Base-by-base conservation (phyloP, 2,113 vertebrate genomes). In the Catagonus wagneri region DNA sequence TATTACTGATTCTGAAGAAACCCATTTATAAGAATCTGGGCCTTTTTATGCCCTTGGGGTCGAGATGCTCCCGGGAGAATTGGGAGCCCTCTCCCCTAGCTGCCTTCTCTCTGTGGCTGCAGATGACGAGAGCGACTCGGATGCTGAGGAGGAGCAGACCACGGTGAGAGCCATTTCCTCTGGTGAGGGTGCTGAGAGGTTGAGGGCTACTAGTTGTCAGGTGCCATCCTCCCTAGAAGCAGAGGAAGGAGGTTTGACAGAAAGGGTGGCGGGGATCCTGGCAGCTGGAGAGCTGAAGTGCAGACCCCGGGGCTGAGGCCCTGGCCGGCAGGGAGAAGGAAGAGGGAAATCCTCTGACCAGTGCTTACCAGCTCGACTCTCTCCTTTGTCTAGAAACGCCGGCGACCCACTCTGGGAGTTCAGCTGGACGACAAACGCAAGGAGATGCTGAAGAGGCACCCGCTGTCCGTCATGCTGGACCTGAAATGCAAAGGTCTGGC, bases 81-180 rank as follows among this genome's bases (percentile, higher is more conserved):
- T 20, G 56, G 34, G 36, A 29, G 3, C 36, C 44, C 9, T 17
- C 72, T 61, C 1, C 96, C 22, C 86, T 19, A n/a, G 27, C 66
- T 50, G 1, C 0, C 1, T 39, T 52, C 39, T 96, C 50, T 97
- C 39, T 97, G 68, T 97, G 75, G 3, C 16, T 39, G 1, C 98
- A 99, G 99, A 99, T 98, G 99, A 99, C 1, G 99, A 99, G 96
- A 99, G 99, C 0, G 99, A 99, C 97, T 99, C 99, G 0, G 99
- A 99, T 2, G 99, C 99, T 0, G 99, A 99, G 87, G 99, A 99
- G 96, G 99, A 99, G 89, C 99, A 99, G 98, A 99, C 99, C 97
- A 99, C 99, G 83, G 99, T 99, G 94, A 99, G 99, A 27, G 6
- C 69, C 0, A 0, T 8, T 68, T 65, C 15, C 6, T 20, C 54